Base-by-base conservation (phyloP, 2,797 vertebrate species). In the Phrynocephalus guinanensis region DNA sequence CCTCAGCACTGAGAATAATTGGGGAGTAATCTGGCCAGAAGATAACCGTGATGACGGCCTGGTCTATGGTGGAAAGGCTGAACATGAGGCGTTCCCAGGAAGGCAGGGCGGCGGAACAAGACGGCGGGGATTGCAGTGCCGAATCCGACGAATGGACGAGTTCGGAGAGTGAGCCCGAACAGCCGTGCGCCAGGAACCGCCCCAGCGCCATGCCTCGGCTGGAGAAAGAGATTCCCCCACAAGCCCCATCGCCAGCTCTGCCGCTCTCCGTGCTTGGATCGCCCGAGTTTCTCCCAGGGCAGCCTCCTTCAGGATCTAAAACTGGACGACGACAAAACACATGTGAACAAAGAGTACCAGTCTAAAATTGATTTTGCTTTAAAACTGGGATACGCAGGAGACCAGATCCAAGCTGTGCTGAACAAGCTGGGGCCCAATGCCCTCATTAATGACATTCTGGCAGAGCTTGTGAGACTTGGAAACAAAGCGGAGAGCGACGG, bases 361-460 rank as follows among this genome's bases (percentile, higher is more conserved):
- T 97, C 98, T 66, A 99, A 99, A 96, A 98, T 99, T 97, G 99
- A 99, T 85, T 99, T 99, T 96, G 99, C 99, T 87, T 95, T 99
- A 95, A 99, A 99, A 96, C 95, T 99, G 94, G 99, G 99, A 18
- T 99, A 99, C 89, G 97, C 97, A 0, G 98, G 98, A 84, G 98
- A 99, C 90, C 99, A 99, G 95, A 99, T 99, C 93, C 98, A 99
- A 96, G 96, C 97, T 5, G 99, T 99, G 89, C 97, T 99, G 91
- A 97, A 97, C 94, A 99, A 99, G 95, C 72, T 99, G 93, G 99
- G 99, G 70, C 95, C 98, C 70, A 97, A 98, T 48, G 98, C 99
- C 0, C 98, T 99, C 85, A 99, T 99, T 91, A 99, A 99, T 87
- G 99, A 99, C 86, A 94, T 99, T 89, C 96, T 99, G 86, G 99